Conservation (phyloP, 2,113 vertebrate species). For the Gallinago media region DNA sequence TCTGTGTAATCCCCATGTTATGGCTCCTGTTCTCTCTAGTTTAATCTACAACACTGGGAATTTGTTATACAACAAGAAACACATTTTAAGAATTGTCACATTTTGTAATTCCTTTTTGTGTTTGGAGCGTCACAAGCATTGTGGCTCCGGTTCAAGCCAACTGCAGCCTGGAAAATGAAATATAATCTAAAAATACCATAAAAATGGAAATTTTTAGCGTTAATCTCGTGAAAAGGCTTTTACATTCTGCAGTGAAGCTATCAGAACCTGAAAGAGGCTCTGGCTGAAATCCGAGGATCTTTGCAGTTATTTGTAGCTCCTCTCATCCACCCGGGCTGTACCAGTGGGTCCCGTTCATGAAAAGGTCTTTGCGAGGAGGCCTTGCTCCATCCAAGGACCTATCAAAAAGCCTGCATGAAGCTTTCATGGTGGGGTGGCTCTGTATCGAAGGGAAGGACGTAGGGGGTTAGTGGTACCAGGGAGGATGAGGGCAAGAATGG, state of each 20-base stretch:
- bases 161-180: conserved; percentile 57
- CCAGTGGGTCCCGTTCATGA: rapidly evolving
- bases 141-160: conserved; percentile 58
- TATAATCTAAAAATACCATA: conserved; percentile 57
- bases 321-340: not conserved
- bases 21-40: conserved; percentile 39
- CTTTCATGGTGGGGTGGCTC: not conserved
- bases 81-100: conserved; percentile 65
- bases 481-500: conserved; percentile 23
- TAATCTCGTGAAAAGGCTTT: conserved; percentile 28
- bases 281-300: not conserved
- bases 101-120: conserved; percentile 58
- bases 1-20: conserved; percentile 30
- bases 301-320: not conserved
- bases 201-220: conserved; percentile 41
- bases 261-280: not conserved
- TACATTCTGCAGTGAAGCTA: not conserved
- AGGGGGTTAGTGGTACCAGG: not conserved
- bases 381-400: not conserved
- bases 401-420: not conserved
- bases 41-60: conserved; percentile 53
- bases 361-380: not conserved
- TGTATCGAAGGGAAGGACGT: not conserved
- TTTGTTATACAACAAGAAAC: conserved; percentile 64
- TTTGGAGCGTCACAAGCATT: not conserved